phyloP scores from a whole-genome alignment of 2,888 invertebrate species.

The Synanthedon tipuliformis region DNA sequence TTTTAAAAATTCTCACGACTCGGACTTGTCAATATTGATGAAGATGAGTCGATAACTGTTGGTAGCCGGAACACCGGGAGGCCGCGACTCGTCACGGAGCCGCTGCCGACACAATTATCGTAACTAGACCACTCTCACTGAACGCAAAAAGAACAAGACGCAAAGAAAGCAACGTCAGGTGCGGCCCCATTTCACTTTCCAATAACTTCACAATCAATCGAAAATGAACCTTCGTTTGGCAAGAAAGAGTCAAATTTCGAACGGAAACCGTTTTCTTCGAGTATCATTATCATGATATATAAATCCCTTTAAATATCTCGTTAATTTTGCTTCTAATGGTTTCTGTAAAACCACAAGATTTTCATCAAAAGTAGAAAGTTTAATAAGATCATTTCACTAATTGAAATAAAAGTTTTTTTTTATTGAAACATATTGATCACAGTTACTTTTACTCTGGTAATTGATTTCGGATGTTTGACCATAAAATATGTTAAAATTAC shows the following conservation, averaged over 20 bases:
- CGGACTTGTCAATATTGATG: slow-evolving; percentile 4
- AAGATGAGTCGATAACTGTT: slow-evolving; percentile 21
- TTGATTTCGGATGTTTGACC: not conserved
- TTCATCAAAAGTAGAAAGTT: not conserved
- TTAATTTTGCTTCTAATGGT: slow-evolving; percentile 54
- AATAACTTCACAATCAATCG: slow-evolving; percentile 45
- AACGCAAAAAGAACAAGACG: slow-evolving; percentile 61
- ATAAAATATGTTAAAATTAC: too few species aligned
- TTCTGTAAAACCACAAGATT: slow-evolving; percentile 6
- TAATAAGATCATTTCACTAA: not conserved
- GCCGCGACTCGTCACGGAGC: slow-evolving; percentile 10
- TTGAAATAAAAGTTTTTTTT: not conserved
- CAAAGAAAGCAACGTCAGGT: slow-evolving; percentile 67
- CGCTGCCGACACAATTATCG: slow-evolving; percentile 63
- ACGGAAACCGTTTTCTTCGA: slow-evolving; percentile 12
- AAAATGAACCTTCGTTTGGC: slow-evolving; percentile 28
- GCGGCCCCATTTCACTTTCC: slow-evolving; percentile 69
- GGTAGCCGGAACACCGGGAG: slow-evolving; percentile 26
- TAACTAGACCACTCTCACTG: slow-evolving; percentile 69
- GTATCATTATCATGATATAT: slow-evolving; percentile 59
- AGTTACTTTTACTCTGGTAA: not conserved
- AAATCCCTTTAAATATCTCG: slow-evolving; percentile 51
- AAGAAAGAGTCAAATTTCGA: slow-evolving; percentile 15
- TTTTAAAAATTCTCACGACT: slow-evolving; percentile 14
- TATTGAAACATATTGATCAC: not conserved